These are phyloP conservation scores for Pelusios castaneus DNA, from an alignment of 2,113 vertebrate genomes.

Conservation along the genomic window DNA sequence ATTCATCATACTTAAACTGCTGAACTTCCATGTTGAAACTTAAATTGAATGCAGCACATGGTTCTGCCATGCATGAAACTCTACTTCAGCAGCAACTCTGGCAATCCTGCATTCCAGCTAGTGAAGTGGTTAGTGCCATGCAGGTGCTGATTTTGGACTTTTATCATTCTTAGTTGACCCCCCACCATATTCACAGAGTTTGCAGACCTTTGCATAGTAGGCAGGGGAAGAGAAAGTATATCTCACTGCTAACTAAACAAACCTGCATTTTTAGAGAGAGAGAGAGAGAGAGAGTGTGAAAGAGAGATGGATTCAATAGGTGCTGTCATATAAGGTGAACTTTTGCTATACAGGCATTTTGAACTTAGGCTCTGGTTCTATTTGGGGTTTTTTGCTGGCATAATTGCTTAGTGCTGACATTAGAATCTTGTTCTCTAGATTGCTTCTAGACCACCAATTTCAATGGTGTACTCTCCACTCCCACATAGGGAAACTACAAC, in stretches of 20 bases:
- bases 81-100: background rate
- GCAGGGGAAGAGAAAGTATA: background rate
- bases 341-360: background rate
- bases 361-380: background rate
- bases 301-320: background rate
- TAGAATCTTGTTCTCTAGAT: background rate
- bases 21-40: background rate
- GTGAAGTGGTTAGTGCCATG: background rate
- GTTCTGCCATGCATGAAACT: background rate
- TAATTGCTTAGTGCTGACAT: background rate
- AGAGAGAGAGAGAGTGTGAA: background rate
- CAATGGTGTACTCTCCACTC: background rate
- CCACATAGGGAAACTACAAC: background rate
- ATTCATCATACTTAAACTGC: background rate
- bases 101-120: background rate
- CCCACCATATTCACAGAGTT: background rate
- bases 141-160: background rate
- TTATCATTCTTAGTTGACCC: background rate
- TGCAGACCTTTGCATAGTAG: background rate
- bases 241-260: background rate
- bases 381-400: background rate
- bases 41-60: background rate
- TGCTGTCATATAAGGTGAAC: background rate
- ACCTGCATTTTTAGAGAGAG: background rate
- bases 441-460: background rate